Base-by-base conservation (phyloP, 35 echinoderm and acorn worm genomes). In the Ophioderma brevispina region DNA sequence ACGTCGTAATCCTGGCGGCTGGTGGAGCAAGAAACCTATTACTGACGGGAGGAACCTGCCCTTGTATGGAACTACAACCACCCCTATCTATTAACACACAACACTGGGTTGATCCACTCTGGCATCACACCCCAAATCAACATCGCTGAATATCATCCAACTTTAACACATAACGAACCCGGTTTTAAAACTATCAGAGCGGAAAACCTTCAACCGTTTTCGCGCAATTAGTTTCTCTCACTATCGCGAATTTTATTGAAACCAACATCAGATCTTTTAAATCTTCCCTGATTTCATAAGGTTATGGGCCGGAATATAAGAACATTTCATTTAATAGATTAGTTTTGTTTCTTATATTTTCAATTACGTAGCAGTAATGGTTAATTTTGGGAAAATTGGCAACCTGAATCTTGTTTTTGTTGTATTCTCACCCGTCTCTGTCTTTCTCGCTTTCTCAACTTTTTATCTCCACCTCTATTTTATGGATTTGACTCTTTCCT, bases 1-100 rank as follows among this genome's bases (percentile, higher is more conserved):
- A 17, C 82, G 97, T 75, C 90, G 84, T 50, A 95, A 95, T 63
- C 97, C 97, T 21, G 97, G 97, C 39, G 97, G 97, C 15, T 99
- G 90, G 93, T 99, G 8, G 97, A 99, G 77, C 35, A 78, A 25
- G 97, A 99, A 39, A 99, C 97, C 55, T 99, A 99, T 85, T 99
- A 99, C 39, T 99, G 91, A 90, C 87, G 80, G 59, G 59, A 70
- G 4, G n/a, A 30, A 8, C 59, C 59, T 70, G 59, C 59, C 59
- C 59, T 25, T 2, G 3, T 13, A 18, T 25, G 6, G 23, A 25
- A 15, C 17, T 15, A 70, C 5, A 18, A 6, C 59, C 17, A 30
- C 15, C 28, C 10, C 59, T 25, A 25, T 1, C 28, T 25, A 70
- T 70, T 17, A 25, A 70, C 59, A 70, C 3, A 6, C 5, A 25